These are phyloP conservation scores for Pogonocichla stellata DNA, from an alignment of 2,113 vertebrate species.

Conservation along the genomic window DNA sequence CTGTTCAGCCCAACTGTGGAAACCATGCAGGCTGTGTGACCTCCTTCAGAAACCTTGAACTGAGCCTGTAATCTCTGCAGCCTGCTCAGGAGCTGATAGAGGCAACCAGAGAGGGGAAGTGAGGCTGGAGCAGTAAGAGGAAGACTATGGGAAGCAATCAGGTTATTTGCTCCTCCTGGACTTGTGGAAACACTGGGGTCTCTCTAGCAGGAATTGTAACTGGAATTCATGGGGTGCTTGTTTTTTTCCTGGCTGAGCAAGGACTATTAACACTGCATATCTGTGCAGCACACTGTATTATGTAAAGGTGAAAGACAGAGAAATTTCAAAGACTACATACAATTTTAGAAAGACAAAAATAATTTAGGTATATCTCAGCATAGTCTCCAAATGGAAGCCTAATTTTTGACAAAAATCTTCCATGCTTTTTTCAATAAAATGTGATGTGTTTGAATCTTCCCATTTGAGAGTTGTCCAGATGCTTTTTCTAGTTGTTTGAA, in stretches of 20 bases:
- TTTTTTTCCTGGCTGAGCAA: background rate
- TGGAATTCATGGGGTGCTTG: background rate
- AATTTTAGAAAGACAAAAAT: background rate
- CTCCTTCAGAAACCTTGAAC: background rate
- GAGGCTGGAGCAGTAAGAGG: background rate
- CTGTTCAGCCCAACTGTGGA: background rate
- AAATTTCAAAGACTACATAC: background rate
- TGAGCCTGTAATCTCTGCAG: background rate
- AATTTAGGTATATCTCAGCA: background rate
- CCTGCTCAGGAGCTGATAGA: background rate
- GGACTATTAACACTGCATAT: rapidly evolving
- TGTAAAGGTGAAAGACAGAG: background rate
- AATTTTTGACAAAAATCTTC: background rate
- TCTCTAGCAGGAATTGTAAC: background rate
- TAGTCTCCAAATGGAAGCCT: background rate
- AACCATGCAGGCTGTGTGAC: background rate
- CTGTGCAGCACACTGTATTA: background rate
- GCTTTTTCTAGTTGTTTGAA: background rate
- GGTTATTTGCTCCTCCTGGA: background rate
- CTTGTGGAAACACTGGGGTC: background rate
- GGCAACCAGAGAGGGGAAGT: too few relatives aligned
- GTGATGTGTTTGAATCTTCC: background rate
- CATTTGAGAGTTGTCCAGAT: background rate
- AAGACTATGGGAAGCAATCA: background rate
- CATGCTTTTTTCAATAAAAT: background rate